A percentile compares a stretch with the other conserved stretches of the same genome.
phyloP scores from a whole-genome alignment of 1,140 invertebrate genomes.

The Maconellicoccus hirsutus region DNA sequence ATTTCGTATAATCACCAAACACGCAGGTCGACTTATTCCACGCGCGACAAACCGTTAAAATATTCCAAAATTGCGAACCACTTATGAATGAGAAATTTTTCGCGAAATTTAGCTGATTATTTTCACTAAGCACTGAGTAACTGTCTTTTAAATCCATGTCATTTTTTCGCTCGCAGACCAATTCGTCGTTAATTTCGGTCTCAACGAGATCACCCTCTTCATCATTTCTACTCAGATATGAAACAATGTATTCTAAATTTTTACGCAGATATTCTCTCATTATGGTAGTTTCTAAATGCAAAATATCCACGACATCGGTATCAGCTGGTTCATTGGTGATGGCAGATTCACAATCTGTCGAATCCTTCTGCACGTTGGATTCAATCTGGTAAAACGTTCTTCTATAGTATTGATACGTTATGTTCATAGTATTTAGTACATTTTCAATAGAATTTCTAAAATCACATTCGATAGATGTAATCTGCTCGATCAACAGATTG shows the following conservation, averaged over 20 bases:
- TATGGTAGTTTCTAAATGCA: background rate
- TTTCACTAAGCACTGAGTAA: background rate
- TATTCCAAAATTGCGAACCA: background rate
- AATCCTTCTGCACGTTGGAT: background rate
- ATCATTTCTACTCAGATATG: background rate
- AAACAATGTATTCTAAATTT: background rate
- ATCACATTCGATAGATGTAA: background rate
- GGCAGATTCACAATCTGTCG: background rate
- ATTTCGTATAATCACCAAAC: too few relatives aligned
- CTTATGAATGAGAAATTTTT: background rate
- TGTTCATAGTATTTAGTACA: background rate
- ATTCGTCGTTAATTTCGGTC: background rate
- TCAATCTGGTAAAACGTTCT: background rate
- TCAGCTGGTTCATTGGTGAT: background rate
- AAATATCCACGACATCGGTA: background rate
- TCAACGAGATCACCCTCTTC: background rate
- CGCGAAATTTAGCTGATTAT: background rate
- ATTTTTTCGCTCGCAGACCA: too few relatives aligned
- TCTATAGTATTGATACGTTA: background rate
- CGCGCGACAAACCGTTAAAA: background rate
- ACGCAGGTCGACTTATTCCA: too few relatives aligned
- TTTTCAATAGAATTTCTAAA: background rate
- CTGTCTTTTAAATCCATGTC: background rate
- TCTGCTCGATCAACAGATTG: background rate
- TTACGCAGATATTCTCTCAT: background rate